phyloP scores from a whole-genome alignment of 2,888 invertebrate genomes.

The Trisateles emortualis region DNA sequence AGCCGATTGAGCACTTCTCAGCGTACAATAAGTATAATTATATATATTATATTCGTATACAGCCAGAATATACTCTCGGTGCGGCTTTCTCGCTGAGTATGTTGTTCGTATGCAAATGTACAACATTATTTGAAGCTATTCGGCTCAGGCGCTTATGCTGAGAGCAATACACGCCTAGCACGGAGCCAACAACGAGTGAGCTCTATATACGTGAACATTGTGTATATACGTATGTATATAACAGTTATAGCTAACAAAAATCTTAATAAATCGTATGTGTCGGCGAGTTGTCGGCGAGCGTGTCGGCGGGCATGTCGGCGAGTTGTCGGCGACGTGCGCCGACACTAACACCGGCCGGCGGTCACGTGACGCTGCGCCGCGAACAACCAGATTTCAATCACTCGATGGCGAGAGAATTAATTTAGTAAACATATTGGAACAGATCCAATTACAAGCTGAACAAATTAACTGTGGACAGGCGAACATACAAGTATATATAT shows the following conservation, averaged over 20 bases:
- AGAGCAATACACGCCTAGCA: too few relatives aligned
- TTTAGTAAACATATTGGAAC: constrained; percentile 42
- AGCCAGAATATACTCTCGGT: background rate
- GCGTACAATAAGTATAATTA: background rate
- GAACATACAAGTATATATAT: constrained; percentile 2
- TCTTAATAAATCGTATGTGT: too few relatives aligned
- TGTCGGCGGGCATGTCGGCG: background rate
- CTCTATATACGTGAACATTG: too few relatives aligned
- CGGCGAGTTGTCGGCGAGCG: too few relatives aligned
- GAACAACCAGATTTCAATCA: constrained; percentile 22
- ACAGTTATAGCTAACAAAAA: too few relatives aligned
- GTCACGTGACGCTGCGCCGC: background rate
- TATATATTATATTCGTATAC: too few relatives aligned
- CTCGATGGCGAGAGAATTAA: constrained; percentile 31
- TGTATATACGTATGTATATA: too few relatives aligned
- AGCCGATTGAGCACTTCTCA: background rate
- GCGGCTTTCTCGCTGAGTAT: background rate
- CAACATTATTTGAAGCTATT: constrained; percentile 6
- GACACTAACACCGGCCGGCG: too few relatives aligned
- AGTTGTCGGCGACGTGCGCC: background rate
- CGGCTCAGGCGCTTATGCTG: too few relatives aligned
- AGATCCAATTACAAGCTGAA: constrained; percentile 35
- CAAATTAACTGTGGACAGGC: constrained; percentile 32
- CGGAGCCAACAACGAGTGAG: too few relatives aligned
- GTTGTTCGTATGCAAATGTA: constrained; percentile 23